A percentile compares a stretch with the other conserved stretches of the same genome.
phyloP scores from a whole-genome alignment of 1,140 invertebrate genomes.

The Drosophila pectinifera region DNA sequence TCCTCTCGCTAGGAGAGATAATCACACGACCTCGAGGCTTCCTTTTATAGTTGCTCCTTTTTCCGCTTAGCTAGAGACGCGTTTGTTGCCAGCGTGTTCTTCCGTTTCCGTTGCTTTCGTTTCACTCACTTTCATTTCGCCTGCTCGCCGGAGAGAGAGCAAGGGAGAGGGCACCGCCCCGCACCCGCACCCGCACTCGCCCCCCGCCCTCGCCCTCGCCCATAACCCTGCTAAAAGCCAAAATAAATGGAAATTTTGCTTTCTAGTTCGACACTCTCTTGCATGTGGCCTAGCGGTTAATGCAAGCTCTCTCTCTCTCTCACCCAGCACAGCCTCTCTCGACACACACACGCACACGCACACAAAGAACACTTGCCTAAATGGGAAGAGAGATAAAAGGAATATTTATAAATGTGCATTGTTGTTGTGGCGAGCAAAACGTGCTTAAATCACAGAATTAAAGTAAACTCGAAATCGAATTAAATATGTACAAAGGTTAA shows the following conservation, averaged over 20 bases:
- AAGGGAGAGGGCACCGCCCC: too few relatives aligned
- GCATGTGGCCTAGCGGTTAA: conserved; percentile 39
- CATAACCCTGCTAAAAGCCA: conserved; percentile 7
- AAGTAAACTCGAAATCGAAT: conserved; percentile 52
- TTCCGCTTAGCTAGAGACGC: conserved; percentile 27
- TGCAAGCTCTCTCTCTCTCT: conserved; percentile 3
- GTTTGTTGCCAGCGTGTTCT: conserved; percentile 12
- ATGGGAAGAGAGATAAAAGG: conserved; percentile 21
- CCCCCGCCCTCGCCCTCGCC: not conserved
- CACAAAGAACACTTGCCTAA: conserved; percentile 15
- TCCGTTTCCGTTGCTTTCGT: conserved; percentile 10
- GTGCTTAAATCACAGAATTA: conserved; percentile 55
- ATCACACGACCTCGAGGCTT: conserved; percentile 29
- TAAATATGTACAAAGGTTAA: conserved; percentile 62
- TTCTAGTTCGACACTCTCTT: conserved; percentile 19
- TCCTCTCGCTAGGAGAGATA: conserved; percentile 39
- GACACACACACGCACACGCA: conserved; percentile 18
- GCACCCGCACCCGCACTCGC: too few relatives aligned
- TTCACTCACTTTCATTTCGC: conserved; percentile 35
- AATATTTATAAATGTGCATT: conserved; percentile 56
- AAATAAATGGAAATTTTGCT: conserved; percentile 23
- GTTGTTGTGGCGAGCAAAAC: conserved; percentile 44
- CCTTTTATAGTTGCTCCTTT: conserved; percentile 30
- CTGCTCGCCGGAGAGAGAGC: conserved; percentile 18
- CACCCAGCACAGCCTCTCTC: conserved; percentile 13